Evolutionary conservation across 2,797 vertebrate species (phyloP), one percentile per base, ranked within the genome.

Genomic region (Phalloptychus januarius): DNA sequence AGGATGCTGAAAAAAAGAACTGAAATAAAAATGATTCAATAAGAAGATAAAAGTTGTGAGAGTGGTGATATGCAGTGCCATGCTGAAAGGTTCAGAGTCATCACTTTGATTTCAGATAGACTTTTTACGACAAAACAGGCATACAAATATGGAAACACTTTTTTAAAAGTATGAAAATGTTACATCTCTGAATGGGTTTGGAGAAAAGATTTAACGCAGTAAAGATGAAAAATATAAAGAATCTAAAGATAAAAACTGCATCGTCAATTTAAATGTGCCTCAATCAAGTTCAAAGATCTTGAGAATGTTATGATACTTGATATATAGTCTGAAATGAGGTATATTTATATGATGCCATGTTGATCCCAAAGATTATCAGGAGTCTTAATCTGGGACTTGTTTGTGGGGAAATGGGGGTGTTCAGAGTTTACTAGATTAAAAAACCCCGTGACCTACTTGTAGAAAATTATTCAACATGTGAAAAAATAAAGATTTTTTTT

Each of bases 401-500:
- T 81, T 73, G 61, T 54, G 31, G 71, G 40, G 0, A 0, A 7
- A 72, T n/a, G 31, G 71, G 81, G 69, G 56, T 61, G 71, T 48
- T 72, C 54, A 54, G 77, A 79, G 67, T 79, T 71, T 33, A 56
- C 8, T 45, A 72, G 79, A 84, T 78, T 80, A 67, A 72, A 71
- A 40, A 61, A 15, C 15, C 25, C 13, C 38, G 28, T 7, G 67
- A 78, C 56, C 72, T 81, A 81, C 36, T 81, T 78, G 25, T 25
- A 25, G 31, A 11, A 45, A 61, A 28, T 40, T 71, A 72, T 20
- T 33, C 33, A 48, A 33, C 23, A 52, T 56, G 6, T 54, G 72
- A 6, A 5, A n/a, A 73, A 42, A 56, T 73, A 15, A 42, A 38
- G 28, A 50, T 6, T 31, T 44, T 44, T 4, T 18, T 46, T 46